Percentiles rank a stretch among this genome's conserved stretches.
Conservation (phyloP, 2,797 vertebrate genomes). For the Poeciliopsis paucimaculata region DNA sequence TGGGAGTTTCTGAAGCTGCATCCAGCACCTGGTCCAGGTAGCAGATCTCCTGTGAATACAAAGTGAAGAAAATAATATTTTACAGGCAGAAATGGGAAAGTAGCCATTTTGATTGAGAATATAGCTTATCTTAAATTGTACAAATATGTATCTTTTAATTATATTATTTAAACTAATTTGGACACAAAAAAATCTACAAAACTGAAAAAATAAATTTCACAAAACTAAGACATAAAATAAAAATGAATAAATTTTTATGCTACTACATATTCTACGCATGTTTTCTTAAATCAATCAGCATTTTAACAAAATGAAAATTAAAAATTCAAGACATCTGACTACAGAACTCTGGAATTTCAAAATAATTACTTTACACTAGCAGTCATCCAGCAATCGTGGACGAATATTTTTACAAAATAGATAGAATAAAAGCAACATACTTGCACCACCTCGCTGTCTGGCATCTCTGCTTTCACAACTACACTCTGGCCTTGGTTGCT, state of each 20-base stretch:
- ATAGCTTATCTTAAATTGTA: background rate
- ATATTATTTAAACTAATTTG: background rate
- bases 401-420: background rate
- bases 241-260: background rate
- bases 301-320: background rate
- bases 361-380: background rate
- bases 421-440: conserved; percentile 36
- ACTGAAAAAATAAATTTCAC: background rate
- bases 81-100: background rate
- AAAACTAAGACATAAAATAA: background rate
- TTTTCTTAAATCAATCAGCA: background rate
- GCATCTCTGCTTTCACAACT: conserved; percentile 81
- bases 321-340: background rate
- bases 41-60: conserved; percentile 83
- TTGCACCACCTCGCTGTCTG: conserved; percentile 90
- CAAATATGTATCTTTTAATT: background rate
- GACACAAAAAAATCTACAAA: background rate
- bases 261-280: background rate
- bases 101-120: background rate
- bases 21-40: conserved; percentile 96
- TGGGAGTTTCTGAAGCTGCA: conserved; percentile 85
- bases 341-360: background rate
- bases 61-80: background rate
- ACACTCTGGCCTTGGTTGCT: conserved; percentile 71
- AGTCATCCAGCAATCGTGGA: background rate